Evolutionary conservation across 2,797 vertebrate genomes (phyloP).

Genomic region (Chiloscyllium punctatum): DNA sequence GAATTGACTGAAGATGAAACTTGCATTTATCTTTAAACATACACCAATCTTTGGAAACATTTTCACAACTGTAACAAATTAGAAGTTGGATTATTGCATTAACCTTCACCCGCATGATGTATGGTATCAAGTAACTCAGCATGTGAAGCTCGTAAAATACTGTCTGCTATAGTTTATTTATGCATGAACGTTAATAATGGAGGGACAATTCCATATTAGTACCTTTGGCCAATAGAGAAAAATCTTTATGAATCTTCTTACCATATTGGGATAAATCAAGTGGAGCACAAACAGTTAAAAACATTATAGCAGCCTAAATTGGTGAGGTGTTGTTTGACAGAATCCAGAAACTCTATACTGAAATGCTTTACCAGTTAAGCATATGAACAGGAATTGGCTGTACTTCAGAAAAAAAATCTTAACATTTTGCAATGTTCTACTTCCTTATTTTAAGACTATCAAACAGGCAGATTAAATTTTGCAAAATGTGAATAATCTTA

Average conservation of each 20-base stretch:
- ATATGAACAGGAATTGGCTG: slow-evolving; percentile 44
- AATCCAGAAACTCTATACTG: slow-evolving; percentile 43
- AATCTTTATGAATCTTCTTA: neutral
- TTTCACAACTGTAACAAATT: neutral
- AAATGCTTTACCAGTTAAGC: slow-evolving; percentile 44
- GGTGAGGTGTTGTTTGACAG: slow-evolving; percentile 46
- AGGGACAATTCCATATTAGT: neutral
- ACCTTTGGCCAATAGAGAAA: neutral
- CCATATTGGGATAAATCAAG: neutral
- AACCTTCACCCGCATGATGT: neutral
- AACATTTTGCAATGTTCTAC: slow-evolving; percentile 44
- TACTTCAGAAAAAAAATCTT: slow-evolving; percentile 41
- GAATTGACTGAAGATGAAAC: neutral
- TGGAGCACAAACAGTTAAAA: slow-evolving; percentile 37
- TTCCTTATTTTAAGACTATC: slow-evolving; percentile 36
- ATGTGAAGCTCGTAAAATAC: neutral
- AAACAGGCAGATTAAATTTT: slow-evolving; percentile 2
- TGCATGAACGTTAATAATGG: neutral
- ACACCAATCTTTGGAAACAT: neutral
- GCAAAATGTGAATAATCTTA: slow-evolving; percentile 7
- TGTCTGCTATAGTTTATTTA: neutral
- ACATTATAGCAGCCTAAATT: slow-evolving; percentile 43
- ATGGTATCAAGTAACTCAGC: neutral
- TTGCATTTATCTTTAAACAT: neutral
- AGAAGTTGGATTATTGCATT: neutral